A percentile compares a stretch with the other conserved stretches of the same genome.
Evolutionary conservation across 2,888 invertebrate species (phyloP).

Genomic region (Caenorhabditis sp.): DNA sequence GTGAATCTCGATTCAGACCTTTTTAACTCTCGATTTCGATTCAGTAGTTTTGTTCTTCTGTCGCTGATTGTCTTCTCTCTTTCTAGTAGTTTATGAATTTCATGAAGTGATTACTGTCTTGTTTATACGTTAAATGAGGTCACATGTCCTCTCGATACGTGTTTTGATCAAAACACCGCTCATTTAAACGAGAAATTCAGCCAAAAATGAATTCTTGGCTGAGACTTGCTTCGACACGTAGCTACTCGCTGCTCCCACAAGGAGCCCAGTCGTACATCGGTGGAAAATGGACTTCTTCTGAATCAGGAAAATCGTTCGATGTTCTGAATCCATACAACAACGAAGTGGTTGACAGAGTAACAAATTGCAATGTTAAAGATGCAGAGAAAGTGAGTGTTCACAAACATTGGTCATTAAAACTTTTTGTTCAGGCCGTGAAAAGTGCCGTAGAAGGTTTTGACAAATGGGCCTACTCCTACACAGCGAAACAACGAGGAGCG

Average conservation of each 20-base stretch:
- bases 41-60: slow-evolving; percentile 22
- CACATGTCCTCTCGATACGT: slow-evolving; percentile 15
- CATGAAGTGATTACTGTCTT: slow-evolving; percentile 12
- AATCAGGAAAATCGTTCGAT: slow-evolving; percentile 73
- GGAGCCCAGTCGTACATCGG: slow-evolving; percentile 80
- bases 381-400: slow-evolving; percentile 73
- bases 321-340: slow-evolving; percentile 79
- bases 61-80: slow-evolving; percentile 30
- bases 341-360: slow-evolving; percentile 73
- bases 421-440: slow-evolving; percentile 75
- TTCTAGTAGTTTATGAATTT: slow-evolving; percentile 20
- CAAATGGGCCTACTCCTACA: slow-evolving; percentile 78
- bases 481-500: slow-evolving; percentile 80
- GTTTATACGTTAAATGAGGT: neutral
- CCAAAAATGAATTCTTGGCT: slow-evolving; percentile 34
- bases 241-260: slow-evolving; percentile 74
- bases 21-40: slow-evolving; percentile 20
- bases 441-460: slow-evolving; percentile 76
- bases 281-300: slow-evolving; percentile 71
- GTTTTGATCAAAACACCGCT: neutral
- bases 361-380: slow-evolving; percentile 80
- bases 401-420: neutral
- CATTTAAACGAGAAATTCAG: neutral
- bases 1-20: slow-evolving; percentile 38
- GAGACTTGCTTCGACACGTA: slow-evolving; percentile 20